phyloP scores from a whole-genome alignment of 1,140 invertebrate genomes.

The Drosophila pandora region DNA sequence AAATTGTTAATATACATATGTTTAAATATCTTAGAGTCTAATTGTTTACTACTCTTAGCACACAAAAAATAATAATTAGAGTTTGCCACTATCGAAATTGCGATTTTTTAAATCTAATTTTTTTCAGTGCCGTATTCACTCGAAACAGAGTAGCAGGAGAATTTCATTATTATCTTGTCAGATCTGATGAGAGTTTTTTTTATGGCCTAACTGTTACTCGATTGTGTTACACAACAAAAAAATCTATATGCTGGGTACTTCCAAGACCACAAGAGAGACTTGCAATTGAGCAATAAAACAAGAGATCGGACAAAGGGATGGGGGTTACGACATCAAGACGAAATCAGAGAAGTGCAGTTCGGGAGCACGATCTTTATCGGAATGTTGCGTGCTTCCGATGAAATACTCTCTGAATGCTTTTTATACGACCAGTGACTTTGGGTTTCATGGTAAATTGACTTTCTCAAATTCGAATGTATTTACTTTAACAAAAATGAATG shows the following conservation, averaged over 20 bases:
- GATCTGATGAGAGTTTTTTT: conserved; percentile 59
- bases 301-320: conserved; percentile 1
- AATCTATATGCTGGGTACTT: conserved; percentile 35
- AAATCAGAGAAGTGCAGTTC: conserved; percentile 70
- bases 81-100: no score
- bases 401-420: conserved; percentile 35
- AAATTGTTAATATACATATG: no score
- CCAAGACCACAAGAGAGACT: conserved; percentile 51
- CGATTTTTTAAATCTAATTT: neutral
- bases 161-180: conserved; percentile 67
- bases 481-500: conserved; percentile 23
- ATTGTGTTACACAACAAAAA: conserved; percentile 64
- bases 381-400: conserved; percentile 67
- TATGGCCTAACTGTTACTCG: conserved; percentile 75
- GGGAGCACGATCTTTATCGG: conserved; percentile 67
- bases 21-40: no score
- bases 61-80: no score
- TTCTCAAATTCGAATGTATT: conserved; percentile 25
- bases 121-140: conserved; percentile 6
- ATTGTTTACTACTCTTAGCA: no score
- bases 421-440: neutral
- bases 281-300: conserved; percentile 80
- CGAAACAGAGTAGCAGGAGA: conserved; percentile 58
- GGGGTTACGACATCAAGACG: conserved; percentile 16
- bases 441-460: neutral